A percentile compares a stretch with the other conserved stretches of the same genome.
Conservation (phyloP, 2,113 vertebrate species). For the Cololabis saira region DNA sequence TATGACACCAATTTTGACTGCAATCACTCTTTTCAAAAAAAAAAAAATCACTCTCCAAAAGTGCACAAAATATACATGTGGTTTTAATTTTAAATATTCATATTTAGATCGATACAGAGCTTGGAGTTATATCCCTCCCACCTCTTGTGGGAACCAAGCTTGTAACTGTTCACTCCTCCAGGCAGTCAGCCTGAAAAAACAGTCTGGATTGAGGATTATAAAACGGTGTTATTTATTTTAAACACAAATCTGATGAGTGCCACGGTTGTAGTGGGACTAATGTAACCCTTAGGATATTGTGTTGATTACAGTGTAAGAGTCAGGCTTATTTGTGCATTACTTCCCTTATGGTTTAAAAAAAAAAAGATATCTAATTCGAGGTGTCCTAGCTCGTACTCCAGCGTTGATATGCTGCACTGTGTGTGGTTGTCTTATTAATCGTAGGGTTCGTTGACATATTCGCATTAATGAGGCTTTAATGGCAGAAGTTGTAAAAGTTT, state of each 20-base stretch:
- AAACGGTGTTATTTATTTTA: constrained; percentile 35
- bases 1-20: constrained; percentile 20
- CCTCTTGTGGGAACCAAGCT: constrained; percentile 36
- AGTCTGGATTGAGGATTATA: constrained; percentile 52
- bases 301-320: constrained; percentile 34
- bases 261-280: constrained; percentile 35
- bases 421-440: too few species aligned
- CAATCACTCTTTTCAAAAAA: constrained; percentile 1
- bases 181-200: constrained; percentile 51
- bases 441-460: too few species aligned
- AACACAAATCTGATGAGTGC: constrained; percentile 18
- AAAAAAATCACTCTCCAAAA: background rate
- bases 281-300: constrained; percentile 26
- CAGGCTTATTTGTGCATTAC: constrained; percentile 13
- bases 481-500: too few species aligned
- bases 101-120: constrained; percentile 12
- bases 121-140: constrained; percentile 33
- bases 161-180: constrained; percentile 21
- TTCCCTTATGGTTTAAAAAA: background rate
- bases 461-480: too few species aligned
- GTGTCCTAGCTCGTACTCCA: too few species aligned
- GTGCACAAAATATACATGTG: too few species aligned
- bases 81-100: background rate
- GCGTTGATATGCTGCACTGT: too few species aligned
- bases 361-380: background rate